These are phyloP conservation scores for Lophotriccus pileatus DNA, from an alignment of 2,797 vertebrate genomes.

Conservation along the genomic window DNA sequence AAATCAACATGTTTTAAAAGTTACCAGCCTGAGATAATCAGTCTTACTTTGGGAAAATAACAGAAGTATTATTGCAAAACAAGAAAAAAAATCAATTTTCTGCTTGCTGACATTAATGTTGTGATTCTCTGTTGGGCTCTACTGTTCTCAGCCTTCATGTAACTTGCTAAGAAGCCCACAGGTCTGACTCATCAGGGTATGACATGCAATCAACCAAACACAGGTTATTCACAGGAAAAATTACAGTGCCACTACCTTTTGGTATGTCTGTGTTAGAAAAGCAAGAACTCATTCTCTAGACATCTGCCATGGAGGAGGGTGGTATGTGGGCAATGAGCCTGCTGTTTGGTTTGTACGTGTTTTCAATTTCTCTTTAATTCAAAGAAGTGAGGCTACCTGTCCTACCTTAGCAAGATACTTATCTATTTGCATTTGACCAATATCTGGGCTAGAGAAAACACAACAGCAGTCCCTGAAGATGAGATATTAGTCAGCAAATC, in stretches of 20 bases:
- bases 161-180: background rate
- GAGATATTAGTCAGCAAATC: background rate
- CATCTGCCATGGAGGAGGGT: background rate
- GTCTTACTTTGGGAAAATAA: background rate
- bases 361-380: background rate
- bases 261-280: background rate
- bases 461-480: background rate
- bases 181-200: background rate
- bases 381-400: background rate
- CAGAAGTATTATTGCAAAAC: background rate
- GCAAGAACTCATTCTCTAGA: background rate
- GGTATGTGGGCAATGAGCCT: background rate
- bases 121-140: background rate
- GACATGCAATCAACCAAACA: background rate
- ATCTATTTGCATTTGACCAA: background rate
- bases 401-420: background rate
- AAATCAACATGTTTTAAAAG: background rate
- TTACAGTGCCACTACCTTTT: background rate
- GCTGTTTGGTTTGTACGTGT: background rate
- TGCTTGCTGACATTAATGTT: background rate
- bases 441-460: background rate
- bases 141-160: background rate
- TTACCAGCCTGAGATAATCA: background rate
- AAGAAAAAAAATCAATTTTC: background rate
- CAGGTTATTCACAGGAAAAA: background rate